These are phyloP conservation scores for Podocnemis expansa DNA, from an alignment of 2,113 vertebrate species.

Conservation along the genomic window DNA sequence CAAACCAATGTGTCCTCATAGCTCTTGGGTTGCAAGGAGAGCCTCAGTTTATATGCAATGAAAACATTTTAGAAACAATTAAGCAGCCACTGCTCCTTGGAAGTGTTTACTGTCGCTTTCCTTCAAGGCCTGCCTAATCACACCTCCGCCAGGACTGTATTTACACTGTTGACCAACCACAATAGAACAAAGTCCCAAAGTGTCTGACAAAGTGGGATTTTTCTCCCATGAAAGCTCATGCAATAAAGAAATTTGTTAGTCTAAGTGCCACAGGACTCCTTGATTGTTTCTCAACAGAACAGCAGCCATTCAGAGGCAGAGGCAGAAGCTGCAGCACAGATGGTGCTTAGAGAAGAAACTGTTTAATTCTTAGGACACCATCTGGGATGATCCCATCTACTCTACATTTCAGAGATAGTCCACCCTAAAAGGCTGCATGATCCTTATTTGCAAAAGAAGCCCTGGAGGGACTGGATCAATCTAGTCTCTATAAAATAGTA, in stretches of 20 bases:
- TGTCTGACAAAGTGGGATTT: too few relatives aligned
- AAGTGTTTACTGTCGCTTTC: neutral
- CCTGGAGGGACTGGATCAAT: neutral
- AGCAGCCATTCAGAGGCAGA: accelerated
- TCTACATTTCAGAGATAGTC: neutral
- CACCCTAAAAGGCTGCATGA: too few relatives aligned
- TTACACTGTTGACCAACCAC: neutral
- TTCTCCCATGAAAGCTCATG: too few relatives aligned
- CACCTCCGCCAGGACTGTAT: neutral
- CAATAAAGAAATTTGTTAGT: too few relatives aligned
- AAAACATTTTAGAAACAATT: neutral
- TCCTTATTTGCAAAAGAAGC: neutral
- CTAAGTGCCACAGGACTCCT: too few relatives aligned
- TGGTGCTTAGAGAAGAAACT: neutral
- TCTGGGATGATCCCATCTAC: neutral
- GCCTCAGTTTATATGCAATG: neutral
- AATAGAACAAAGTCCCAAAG: too few relatives aligned
- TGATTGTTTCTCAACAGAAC: too few relatives aligned
- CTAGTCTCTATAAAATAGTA: accelerated
- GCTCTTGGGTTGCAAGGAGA: accelerated
- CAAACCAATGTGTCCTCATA: accelerated
- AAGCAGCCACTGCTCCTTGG: neutral
- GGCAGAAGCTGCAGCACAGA: neutral
- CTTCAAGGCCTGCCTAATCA: neutral
- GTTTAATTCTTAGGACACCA: neutral